Evolutionary conservation across 2,113 vertebrate genomes (phyloP).

Genomic region (Sander vitreus): DNA sequence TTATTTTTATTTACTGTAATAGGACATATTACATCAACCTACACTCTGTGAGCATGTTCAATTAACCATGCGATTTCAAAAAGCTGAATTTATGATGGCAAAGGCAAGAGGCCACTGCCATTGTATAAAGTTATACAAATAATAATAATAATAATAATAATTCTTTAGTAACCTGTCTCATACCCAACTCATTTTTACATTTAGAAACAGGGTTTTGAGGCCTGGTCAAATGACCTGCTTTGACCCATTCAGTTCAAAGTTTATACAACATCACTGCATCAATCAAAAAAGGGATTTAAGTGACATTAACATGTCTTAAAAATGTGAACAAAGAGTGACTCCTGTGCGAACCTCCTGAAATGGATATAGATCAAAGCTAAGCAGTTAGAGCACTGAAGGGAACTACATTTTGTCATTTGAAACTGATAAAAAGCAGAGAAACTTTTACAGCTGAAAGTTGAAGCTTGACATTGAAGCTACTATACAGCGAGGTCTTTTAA

Average conservation of each 20-base stretch:
- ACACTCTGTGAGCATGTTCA: neutral
- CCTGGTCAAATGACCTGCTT: neutral
- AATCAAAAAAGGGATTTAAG: slow-evolving; percentile 1
- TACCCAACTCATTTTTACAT: neutral
- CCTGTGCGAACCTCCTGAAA: neutral
- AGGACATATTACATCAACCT: neutral
- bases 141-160: neutral
- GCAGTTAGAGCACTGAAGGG: no score
- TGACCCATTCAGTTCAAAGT: neutral
- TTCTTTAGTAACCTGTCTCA: neutral
- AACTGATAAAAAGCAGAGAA: neutral
- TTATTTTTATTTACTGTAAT: slow-evolving; percentile 6
- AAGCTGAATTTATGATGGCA: neutral
- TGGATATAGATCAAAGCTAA: neutral
- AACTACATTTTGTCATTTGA: neutral
- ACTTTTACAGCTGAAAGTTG: neutral
- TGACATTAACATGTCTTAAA: slow-evolving; percentile 5
- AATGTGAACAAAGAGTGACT: neutral
- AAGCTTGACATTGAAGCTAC: neutral
- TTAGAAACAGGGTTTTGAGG: neutral
- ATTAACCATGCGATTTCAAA: neutral
- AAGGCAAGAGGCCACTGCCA: neutral
- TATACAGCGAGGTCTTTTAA: slow-evolving; percentile 3
- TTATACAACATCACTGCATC: neutral
- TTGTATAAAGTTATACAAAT: neutral